Evolutionary conservation across 2,888 invertebrate species (phyloP).

Genomic region (Pseudococcus longispinus): DNA sequence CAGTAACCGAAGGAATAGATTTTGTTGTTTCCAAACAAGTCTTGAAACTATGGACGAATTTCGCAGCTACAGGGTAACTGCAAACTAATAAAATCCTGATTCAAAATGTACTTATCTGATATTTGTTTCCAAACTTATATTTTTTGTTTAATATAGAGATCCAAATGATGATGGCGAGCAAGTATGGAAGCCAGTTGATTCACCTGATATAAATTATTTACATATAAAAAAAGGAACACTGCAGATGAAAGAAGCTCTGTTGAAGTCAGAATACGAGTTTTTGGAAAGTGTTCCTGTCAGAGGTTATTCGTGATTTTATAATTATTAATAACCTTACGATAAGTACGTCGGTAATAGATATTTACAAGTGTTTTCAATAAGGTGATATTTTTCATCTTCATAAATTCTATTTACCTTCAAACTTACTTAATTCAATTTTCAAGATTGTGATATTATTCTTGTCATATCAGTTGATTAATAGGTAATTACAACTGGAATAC

Average conservation of each 20-base stretch:
- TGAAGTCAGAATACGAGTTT: constrained; percentile 1
- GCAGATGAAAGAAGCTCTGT: background rate
- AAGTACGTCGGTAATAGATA: too few species aligned
- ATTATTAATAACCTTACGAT: too few species aligned
- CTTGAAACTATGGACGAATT: constrained; percentile 53
- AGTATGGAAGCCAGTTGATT: background rate
- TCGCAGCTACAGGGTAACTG: constrained; percentile 38
- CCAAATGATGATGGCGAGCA: background rate
- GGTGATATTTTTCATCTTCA: too few species aligned
- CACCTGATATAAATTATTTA: background rate
- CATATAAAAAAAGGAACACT: background rate
- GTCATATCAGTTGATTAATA: too few species aligned
- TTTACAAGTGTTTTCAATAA: too few species aligned
- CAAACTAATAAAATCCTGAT: too few species aligned
- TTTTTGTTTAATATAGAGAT: background rate
- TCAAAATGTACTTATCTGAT: too few species aligned
- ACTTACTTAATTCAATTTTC: too few species aligned
- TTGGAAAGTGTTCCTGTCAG: background rate
- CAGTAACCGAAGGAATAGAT: constrained; percentile 46
- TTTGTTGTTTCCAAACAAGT: constrained; percentile 49
- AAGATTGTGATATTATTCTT: too few species aligned
- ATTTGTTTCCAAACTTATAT: background rate
- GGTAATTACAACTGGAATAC: too few species aligned
- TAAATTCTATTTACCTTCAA: too few species aligned
- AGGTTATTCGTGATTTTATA: background rate